Conservation (phyloP, 2,888 invertebrate species). For the Conomelus anceps region DNA sequence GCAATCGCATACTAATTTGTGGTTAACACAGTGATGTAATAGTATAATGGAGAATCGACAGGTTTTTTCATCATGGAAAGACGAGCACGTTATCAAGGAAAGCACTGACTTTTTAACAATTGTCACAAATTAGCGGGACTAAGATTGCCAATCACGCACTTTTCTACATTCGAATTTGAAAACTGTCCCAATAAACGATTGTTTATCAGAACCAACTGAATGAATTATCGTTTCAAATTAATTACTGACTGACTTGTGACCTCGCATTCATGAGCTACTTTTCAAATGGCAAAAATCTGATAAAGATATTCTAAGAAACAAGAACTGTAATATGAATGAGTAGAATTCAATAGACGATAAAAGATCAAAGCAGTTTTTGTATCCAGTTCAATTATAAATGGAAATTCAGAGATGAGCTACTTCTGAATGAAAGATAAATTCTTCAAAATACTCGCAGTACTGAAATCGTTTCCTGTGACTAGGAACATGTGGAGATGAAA, state of each 20-base stretch:
- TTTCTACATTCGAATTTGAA: not conserved
- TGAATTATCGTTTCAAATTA: not conserved
- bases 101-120: not conserved
- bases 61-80: not conserved
- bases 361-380: not conserved
- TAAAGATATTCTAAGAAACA: not conserved
- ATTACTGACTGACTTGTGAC: not conserved
- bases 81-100: not conserved
- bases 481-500: not conserved
- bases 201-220: not conserved
- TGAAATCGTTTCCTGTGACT: not conserved
- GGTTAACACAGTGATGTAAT: not conserved
- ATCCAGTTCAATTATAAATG: not conserved
- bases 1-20: not conserved
- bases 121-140: not conserved
- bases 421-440: not conserved
- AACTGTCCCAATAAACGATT: not conserved
- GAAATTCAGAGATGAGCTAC: not conserved
- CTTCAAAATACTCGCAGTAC: not conserved
- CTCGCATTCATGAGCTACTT: not conserved
- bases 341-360: not conserved
- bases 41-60: not conserved
- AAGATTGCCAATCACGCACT: not conserved
- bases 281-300: not conserved
- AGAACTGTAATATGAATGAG: not conserved